Conservation (phyloP, 2,888 invertebrate genomes). For the Sphinx pinastri region DNA sequence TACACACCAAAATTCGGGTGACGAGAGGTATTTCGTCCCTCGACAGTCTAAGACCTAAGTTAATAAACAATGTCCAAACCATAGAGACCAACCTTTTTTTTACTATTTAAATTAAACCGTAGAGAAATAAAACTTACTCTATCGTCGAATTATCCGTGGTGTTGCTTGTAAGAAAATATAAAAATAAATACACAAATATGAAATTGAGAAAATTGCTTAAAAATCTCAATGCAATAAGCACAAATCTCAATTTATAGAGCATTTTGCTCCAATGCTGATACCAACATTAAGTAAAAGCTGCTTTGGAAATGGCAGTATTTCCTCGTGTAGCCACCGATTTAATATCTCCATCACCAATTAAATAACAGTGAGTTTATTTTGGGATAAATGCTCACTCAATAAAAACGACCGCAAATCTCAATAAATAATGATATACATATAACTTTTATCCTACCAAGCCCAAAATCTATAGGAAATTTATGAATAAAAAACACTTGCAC, state of each 20-base stretch:
- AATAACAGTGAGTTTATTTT: background rate
- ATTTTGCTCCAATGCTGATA: too few species aligned
- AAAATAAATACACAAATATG: background rate
- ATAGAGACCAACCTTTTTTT: too few species aligned
- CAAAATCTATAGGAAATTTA: too few species aligned
- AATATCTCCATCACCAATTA: background rate
- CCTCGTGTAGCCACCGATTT: background rate
- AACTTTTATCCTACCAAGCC: background rate
- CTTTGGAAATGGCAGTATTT: background rate
- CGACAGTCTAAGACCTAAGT: too few species aligned
- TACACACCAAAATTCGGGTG: too few species aligned
- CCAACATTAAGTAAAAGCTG: background rate
- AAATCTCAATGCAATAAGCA: background rate
- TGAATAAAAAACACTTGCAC: too few species aligned
- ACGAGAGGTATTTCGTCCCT: too few species aligned
- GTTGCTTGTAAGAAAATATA: slow-evolving; percentile 54
- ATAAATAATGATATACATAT: background rate
- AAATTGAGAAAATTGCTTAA: background rate
- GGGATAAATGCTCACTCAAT: background rate
- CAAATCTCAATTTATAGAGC: too few species aligned
- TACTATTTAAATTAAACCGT: too few species aligned
- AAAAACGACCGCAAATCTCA: background rate
- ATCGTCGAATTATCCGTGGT: slow-evolving; percentile 47
- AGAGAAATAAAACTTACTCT: slow-evolving; percentile 49
- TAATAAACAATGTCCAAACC: too few species aligned